Percentiles rank a stretch among this genome's conserved stretches.
Evolutionary conservation across 2,797 vertebrate species (phyloP).

Genomic region (Buphagus erythrorhynchus): DNA sequence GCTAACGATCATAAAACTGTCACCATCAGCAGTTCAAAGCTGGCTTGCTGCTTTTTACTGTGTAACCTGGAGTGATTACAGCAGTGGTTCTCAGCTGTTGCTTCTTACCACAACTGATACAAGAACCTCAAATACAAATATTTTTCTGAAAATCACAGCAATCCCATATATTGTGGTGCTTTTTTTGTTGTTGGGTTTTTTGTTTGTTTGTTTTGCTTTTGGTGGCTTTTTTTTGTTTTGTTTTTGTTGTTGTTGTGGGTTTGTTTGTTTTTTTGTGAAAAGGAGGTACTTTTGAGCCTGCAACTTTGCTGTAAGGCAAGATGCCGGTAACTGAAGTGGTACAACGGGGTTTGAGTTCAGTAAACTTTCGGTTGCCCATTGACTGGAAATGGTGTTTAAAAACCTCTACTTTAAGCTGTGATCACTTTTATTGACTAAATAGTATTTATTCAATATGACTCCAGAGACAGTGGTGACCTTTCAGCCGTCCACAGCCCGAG

Average conservation of each 20-base stretch:
- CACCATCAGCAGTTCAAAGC: constrained; percentile 11
- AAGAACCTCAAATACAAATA: neutral
- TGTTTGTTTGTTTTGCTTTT: neutral
- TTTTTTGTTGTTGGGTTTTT: too few relatives aligned
- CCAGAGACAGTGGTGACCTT: neutral
- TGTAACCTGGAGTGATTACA: neutral
- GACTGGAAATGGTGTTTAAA: neutral
- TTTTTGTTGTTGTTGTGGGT: too few relatives aligned
- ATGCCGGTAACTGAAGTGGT: neutral
- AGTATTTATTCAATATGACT: neutral
- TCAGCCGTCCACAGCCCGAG: neutral
- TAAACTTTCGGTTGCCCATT: neutral
- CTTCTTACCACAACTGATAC: fast-evolving
- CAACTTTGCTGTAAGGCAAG: neutral
- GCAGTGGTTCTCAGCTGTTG: neutral
- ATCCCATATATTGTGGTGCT: fast-evolving
- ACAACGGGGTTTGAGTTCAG: neutral
- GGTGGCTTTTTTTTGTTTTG: neutral
- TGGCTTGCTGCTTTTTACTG: neutral
- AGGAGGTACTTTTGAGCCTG: neutral
- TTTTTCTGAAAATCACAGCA: neutral
- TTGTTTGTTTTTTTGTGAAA: neutral
- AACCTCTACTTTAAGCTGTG: neutral
- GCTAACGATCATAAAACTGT: neutral
- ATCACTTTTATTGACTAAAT: neutral